Evolutionary conservation across 2,888 invertebrate species (phyloP).

Genomic region (Cosmia pyralina): DNA sequence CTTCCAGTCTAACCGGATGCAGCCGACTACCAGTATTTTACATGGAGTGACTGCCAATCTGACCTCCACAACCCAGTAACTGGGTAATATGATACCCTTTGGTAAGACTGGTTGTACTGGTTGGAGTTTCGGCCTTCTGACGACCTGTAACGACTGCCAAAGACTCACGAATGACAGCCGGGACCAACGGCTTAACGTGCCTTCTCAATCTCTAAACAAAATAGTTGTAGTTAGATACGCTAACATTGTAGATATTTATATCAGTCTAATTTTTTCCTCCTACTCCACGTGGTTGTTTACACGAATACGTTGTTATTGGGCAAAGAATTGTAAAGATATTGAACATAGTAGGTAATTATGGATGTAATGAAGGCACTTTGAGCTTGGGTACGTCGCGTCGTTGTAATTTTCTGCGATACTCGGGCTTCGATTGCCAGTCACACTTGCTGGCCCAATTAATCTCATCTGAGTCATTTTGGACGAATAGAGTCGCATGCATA

Average conservation of each 20-base stretch:
- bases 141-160: no score
- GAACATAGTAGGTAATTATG: background rate
- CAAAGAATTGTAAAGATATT: constrained; percentile 36
- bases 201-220: constrained; percentile 5
- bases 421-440: constrained; percentile 51
- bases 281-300: constrained; percentile 33
- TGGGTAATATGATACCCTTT: no score
- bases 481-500: constrained; percentile 50
- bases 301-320: constrained; percentile 8
- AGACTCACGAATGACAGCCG: no score
- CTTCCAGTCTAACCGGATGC: no score
- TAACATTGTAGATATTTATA: constrained; percentile 25
- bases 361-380: constrained; percentile 3
- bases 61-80: no score
- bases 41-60: no score
- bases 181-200: no score
- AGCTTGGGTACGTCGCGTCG: constrained; percentile 34
- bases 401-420: constrained; percentile 25
- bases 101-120: no score
- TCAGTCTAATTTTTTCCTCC: constrained; percentile 18
- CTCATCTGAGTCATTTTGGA: constrained; percentile 57
- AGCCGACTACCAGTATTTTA: no score
- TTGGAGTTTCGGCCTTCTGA: no score
- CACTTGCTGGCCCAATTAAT: constrained; percentile 54
- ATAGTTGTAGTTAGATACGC: constrained; percentile 6